These are phyloP conservation scores for Xyrichtys novacula DNA, from an alignment of 2,797 vertebrate genomes.

Conservation along the genomic window DNA sequence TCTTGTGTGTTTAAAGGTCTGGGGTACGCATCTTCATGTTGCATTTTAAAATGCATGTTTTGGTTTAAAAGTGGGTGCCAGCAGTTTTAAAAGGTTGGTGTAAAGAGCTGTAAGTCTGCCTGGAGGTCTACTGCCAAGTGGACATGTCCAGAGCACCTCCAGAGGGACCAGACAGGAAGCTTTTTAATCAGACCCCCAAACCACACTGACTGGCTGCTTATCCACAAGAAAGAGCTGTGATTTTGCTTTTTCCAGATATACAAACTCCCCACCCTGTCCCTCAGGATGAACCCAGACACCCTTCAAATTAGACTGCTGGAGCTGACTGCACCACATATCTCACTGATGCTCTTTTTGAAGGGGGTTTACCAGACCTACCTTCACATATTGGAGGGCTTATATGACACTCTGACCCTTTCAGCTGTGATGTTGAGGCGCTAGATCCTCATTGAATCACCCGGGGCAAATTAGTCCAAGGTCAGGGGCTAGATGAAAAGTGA, in stretches of 20 bases:
- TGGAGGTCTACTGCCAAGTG: conserved; percentile 5
- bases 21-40: neutral
- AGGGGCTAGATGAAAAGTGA: conserved; percentile 33
- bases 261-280: conserved; percentile 71
- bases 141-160: conserved; percentile 15
- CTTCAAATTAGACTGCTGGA: conserved; percentile 22
- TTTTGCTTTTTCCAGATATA: conserved; percentile 51
- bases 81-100: neutral
- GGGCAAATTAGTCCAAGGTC: conserved; percentile 27
- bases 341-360: conserved; percentile 23
- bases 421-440: neutral
- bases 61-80: neutral
- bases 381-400: conserved; percentile 7
- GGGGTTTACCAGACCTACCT: conserved; percentile 19
- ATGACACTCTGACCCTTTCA: conserved; percentile 24
- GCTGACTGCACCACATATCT: conserved; percentile 27
- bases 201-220: conserved; percentile 41
- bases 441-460: conserved; percentile 12
- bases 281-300: conserved; percentile 49
- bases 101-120: neutral
- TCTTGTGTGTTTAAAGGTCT: conserved; percentile 6
- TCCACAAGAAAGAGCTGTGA: conserved; percentile 19
- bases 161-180: conserved; percentile 55
- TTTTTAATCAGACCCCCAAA: conserved; percentile 54
- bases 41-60: neutral